Evolutionary conservation across 2,113 vertebrate species (phyloP), one percentile per base, ranked within the genome.

Genomic region (Setophaga coronata): DNA sequence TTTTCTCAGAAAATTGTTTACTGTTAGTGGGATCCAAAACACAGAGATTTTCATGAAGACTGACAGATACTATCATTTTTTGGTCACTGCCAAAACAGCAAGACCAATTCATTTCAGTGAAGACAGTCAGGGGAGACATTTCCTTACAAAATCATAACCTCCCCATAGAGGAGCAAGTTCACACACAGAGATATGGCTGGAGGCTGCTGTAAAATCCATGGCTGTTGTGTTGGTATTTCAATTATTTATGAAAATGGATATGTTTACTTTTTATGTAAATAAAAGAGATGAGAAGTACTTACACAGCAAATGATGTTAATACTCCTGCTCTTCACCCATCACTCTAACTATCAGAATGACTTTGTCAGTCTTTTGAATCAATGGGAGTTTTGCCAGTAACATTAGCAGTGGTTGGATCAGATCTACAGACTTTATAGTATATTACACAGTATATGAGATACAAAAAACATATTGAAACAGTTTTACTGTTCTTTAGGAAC

Each of bases 1-100:
- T 91, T 89, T 89, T 94, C 78, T 90, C 31, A 94, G 93, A 88
- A 93, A 94, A 94, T 95, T 86, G 62, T 96, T 94, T 95, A 94
- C 60, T 77, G 61, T 91, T 96, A 77, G 62, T 91, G 60, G 54
- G 70, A 79, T 93, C 43, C 58, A 80, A 93, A 97, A n/a, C 45
- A 89, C 36, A 61, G 66, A 95, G 81, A 88, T 91, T 97, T 97
- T 93, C 62, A 65, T 91, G 89, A 73, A 95, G 79, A 91, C 57
- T 97, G 94, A 85, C 82, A 92, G 73, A 78, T 72, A 29, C 38
- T 87, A 82, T 71, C 50, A 80, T 82, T 85, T 95, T 42, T 54
- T 92, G 80, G 73, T 94, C 73, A 72, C 62, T 76, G 34, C 62
- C 89, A 76, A 92, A 92, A 82, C 0, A 7, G 38, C 29, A 79